Evolutionary conservation across 1,140 invertebrate species (phyloP).

Genomic region (Calephelis virginiensis): DNA sequence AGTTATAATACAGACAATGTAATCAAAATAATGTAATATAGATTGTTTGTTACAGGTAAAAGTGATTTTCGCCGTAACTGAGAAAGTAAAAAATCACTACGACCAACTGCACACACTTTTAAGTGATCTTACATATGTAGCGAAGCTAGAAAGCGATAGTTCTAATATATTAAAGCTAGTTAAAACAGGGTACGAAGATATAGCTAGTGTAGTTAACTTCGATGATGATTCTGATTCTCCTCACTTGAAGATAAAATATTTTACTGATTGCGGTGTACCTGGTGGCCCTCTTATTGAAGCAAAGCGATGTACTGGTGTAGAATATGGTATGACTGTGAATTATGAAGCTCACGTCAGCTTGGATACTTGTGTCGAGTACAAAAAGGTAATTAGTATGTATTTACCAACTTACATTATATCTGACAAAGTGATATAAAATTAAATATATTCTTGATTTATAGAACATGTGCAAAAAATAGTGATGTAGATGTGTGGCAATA

Average conservation of each 20-base stretch:
- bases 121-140: conserved; percentile 79
- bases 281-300: conserved; percentile 64
- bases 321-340: conserved; percentile 77
- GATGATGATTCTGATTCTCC: conserved; percentile 72
- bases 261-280: conserved; percentile 77
- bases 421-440: no score
- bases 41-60: conserved; percentile 69
- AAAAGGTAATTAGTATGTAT: conserved; percentile 38
- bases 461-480: no score
- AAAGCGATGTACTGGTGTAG: conserved; percentile 77
- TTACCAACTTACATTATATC: no score
- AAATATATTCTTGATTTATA: no score
- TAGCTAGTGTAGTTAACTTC: conserved; percentile 79
- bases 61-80: conserved; percentile 81
- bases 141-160: conserved; percentile 79
- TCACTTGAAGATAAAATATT: conserved; percentile 78
- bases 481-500: no score
- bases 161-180: conserved; percentile 82
- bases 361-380: conserved; percentile 70
- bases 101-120: conserved; percentile 74
- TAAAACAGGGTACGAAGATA: conserved; percentile 79
- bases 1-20: not conserved
- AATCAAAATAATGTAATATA: conserved; percentile 1
- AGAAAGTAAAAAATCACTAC: conserved; percentile 77
- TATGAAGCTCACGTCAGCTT: conserved; percentile 80